Conservation (phyloP, 1,140 invertebrate genomes). For the Zaprionus camerounensis region DNA sequence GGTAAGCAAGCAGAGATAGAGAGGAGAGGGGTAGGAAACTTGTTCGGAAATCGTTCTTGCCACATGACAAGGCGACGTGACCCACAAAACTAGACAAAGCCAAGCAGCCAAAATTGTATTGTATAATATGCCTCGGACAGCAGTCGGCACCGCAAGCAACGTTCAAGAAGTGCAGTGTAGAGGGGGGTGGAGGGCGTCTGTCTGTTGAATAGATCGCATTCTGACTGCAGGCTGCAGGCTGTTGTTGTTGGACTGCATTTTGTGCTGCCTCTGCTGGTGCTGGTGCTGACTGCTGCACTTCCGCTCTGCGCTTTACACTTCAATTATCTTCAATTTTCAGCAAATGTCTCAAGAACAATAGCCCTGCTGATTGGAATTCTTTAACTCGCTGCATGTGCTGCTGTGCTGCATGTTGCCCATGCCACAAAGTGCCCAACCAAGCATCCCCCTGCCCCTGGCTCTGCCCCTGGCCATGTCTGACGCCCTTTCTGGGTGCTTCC, state of each 20-base stretch:
- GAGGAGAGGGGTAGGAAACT: neutral
- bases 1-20: too few species aligned
- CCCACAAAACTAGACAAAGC: conserved; percentile 59
- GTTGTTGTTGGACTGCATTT: conserved; percentile 5
- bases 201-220: conserved; percentile 26
- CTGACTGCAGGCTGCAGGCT: neutral
- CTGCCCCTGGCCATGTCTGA: too few species aligned
- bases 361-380: conserved; percentile 80
- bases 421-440: conserved; percentile 30
- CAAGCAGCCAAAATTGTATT: conserved; percentile 67
- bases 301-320: conserved; percentile 78
- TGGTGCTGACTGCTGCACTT: conserved; percentile 76
- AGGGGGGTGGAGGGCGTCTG: too few species aligned
- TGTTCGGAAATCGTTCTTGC: conserved; percentile 13
- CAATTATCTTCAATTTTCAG: conserved; percentile 82
- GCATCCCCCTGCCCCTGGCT: neutral
- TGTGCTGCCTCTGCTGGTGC: neutral
- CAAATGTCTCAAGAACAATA: conserved; percentile 82
- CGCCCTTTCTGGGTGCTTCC: neutral
- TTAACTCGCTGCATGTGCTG: conserved; percentile 76
- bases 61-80: conserved; percentile 55
- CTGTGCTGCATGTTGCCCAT: conserved; percentile 48
- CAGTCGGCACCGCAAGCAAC: conserved; percentile 51
- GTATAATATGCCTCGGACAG: conserved; percentile 69
- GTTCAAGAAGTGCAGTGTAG: neutral